These are phyloP conservation scores for Thunnus maccoyii DNA, from an alignment of 2,113 vertebrate genomes.

Conservation along the genomic window DNA sequence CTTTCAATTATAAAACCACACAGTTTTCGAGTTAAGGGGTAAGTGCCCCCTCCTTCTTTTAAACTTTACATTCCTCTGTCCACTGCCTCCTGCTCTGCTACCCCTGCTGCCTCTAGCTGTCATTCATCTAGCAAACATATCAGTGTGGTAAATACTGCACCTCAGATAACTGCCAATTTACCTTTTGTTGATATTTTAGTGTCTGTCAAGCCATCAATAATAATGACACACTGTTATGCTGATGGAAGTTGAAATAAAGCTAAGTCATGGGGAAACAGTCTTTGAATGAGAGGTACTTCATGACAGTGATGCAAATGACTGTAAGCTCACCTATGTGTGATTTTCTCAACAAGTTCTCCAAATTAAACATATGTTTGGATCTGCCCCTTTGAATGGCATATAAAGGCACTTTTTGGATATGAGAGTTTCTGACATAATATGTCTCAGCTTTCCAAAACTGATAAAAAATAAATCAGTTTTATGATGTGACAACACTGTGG, in stretches of 20 bases:
- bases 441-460: too few species aligned
- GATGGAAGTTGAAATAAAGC: slow-evolving; percentile 39
- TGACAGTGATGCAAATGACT: slow-evolving; percentile 53
- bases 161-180: slow-evolving; percentile 64
- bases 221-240: slow-evolving; percentile 54
- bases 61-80: slow-evolving; percentile 46
- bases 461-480: too few species aligned
- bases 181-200: slow-evolving; percentile 66
- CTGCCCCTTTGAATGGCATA: too few species aligned
- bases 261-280: slow-evolving; percentile 35
- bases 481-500: too few species aligned
- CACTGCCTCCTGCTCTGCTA: slow-evolving; percentile 26
- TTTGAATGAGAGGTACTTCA: slow-evolving; percentile 40
- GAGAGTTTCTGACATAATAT: too few species aligned
- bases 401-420: too few species aligned
- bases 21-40: slow-evolving; percentile 40
- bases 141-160: slow-evolving; percentile 57
- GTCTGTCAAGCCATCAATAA: slow-evolving; percentile 62
- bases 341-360: slow-evolving; percentile 12
- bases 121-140: slow-evolving; percentile 39
- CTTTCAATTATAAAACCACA: slow-evolving; percentile 73
- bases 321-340: not conserved
- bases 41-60: slow-evolving; percentile 45
- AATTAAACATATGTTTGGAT: too few species aligned
- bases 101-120: slow-evolving; percentile 33